Conservation (phyloP, 1,140 invertebrate genomes). For the Brachionus angularis region DNA sequence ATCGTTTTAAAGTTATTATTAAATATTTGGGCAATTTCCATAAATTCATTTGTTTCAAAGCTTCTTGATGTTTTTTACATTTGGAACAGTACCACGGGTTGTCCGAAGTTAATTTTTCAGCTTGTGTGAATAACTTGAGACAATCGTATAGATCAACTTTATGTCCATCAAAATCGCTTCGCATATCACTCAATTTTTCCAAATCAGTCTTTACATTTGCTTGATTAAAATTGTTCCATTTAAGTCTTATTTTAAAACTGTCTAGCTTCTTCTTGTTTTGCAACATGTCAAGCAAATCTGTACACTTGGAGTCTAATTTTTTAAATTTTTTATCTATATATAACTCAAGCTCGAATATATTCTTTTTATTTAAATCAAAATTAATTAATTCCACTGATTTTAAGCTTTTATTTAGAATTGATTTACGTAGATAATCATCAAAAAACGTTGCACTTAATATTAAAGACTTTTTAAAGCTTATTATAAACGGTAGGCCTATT, state of each 20-base stretch:
- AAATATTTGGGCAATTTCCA: slow-evolving; percentile 58
- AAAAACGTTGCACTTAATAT: slow-evolving; percentile 1
- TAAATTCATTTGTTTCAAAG: slow-evolving; percentile 59
- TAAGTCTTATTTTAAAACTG: neutral
- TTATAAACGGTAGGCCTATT: slow-evolving; percentile 28
- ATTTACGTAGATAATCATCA: neutral
- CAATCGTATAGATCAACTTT: slow-evolving; percentile 60
- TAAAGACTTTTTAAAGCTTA: neutral
- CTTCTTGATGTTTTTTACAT: slow-evolving; percentile 59
- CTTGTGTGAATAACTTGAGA: slow-evolving; percentile 61
- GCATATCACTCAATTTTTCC: neutral
- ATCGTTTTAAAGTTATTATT: slow-evolving; percentile 61
- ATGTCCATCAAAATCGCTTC: neutral
- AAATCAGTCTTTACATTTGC: neutral
- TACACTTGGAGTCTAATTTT: slow-evolving; percentile 4
- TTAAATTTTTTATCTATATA: neutral
- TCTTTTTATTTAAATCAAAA: slow-evolving; percentile 9
- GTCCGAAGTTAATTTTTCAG: slow-evolving; percentile 60
- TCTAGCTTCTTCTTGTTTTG: neutral
- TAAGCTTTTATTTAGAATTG: neutral
- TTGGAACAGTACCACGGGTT: slow-evolving; percentile 60
- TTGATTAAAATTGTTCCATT: slow-evolving; percentile 27
- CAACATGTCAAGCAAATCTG: neutral
- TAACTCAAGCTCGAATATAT: slow-evolving; percentile 3
- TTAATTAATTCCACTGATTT: neutral